Evolutionary conservation across 2,888 invertebrate genomes (phyloP).

Genomic region (Orthosia cruda): DNA sequence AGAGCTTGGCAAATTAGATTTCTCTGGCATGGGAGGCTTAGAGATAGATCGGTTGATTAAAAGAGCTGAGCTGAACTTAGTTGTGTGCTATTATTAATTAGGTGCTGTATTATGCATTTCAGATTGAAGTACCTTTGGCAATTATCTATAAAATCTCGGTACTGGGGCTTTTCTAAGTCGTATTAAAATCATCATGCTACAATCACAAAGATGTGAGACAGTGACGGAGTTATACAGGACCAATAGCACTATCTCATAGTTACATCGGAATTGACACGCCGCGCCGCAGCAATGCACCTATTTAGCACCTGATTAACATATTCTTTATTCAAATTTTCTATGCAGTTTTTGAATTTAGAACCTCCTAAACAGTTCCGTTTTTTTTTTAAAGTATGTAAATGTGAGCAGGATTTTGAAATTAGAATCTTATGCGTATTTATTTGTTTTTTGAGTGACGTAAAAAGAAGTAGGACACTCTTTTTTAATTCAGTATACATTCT

Average conservation of each 20-base stretch:
- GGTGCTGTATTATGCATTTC: conserved; percentile 21
- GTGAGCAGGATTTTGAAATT: conserved; percentile 2
- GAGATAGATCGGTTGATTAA: conserved; percentile 65
- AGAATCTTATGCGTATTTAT: neutral
- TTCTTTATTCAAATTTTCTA: neutral
- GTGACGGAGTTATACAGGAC: too few species aligned
- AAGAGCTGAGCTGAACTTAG: conserved; percentile 48
- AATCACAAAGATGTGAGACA: too few species aligned
- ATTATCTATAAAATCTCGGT: too few species aligned
- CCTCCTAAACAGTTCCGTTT: too few species aligned
- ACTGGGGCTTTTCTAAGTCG: too few species aligned
- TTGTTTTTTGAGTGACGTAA: neutral
- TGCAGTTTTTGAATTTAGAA: too few species aligned
- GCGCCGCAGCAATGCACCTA: too few species aligned
- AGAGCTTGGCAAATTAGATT: conserved; percentile 62
- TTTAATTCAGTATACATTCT: neutral
- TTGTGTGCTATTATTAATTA: conserved; percentile 62
- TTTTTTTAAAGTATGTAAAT: neutral
- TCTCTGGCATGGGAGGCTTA: conserved; percentile 40
- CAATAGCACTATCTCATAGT: too few species aligned
- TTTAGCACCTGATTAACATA: too few species aligned
- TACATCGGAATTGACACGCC: too few species aligned
- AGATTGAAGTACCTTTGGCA: conserved; percentile 24
- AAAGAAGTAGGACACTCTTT: neutral
- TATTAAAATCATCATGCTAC: too few species aligned